Evolutionary conservation across 37 sponge, comb jelly and placozoan species (phyloP).

Genomic region (Cliona cf. orientalis): DNA sequence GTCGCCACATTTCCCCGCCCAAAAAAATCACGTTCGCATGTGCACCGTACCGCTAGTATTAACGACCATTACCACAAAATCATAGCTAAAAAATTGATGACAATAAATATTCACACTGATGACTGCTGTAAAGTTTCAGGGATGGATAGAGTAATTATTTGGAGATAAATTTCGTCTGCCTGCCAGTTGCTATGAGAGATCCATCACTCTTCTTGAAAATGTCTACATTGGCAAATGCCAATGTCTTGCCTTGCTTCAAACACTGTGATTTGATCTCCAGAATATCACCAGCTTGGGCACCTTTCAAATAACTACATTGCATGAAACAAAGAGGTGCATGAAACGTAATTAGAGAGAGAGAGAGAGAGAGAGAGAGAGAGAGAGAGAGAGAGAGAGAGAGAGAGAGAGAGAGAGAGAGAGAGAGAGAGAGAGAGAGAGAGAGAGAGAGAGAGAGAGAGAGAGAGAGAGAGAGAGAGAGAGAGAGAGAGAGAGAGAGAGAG

Average conservation of each 20-base stretch:
- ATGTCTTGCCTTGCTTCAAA: slow-evolving; percentile 75
- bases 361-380: background rate
- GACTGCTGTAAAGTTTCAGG: too few species aligned
- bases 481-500: background rate
- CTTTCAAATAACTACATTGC: slow-evolving; percentile 68
- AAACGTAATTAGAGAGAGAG: too few species aligned
- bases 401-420: background rate
- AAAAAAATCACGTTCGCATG: too few species aligned
- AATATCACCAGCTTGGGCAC: slow-evolving; percentile 80
- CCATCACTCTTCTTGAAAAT: slow-evolving; percentile 73
- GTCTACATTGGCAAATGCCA: slow-evolving; percentile 85
- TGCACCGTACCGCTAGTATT: too few species aligned
- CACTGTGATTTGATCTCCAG: slow-evolving; percentile 77
- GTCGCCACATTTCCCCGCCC: too few species aligned
- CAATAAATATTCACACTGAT: background rate
- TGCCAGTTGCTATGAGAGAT: slow-evolving; percentile 72
- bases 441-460: background rate
- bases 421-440: background rate
- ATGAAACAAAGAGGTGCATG: too few species aligned
- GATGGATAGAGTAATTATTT: too few species aligned
- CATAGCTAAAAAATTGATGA: background rate
- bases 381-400: background rate
- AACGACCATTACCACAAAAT: background rate
- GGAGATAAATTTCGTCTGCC: slow-evolving; percentile 81
- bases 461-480: background rate